A percentile compares a stretch with the other conserved stretches of the same genome.
These are phyloP conservation scores for Cryptus viduatorius DNA, from an alignment of 2,888 invertebrate species.

Conservation along the genomic window DNA sequence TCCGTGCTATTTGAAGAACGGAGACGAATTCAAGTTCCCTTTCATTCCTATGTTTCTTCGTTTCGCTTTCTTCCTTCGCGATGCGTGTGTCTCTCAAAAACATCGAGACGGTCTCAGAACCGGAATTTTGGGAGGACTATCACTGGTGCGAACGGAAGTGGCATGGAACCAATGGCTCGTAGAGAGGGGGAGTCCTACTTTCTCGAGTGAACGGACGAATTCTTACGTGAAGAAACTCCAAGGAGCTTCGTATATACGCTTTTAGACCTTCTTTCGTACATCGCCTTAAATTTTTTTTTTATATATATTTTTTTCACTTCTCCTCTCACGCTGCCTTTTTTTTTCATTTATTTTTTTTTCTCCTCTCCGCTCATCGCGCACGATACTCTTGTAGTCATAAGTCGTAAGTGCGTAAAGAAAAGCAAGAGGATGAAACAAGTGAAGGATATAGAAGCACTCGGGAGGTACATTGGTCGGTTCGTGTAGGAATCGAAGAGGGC, in stretches of 20 bases:
- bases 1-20: conserved; percentile 6
- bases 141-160: conserved; percentile 38
- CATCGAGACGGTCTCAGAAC: conserved; percentile 10
- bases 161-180: conserved; percentile 12
- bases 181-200: not conserved
- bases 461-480: conserved; percentile 66
- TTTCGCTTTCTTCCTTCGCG: conserved; percentile 26
- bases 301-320: conserved; percentile 27
- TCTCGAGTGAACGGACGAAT: conserved; percentile 17
- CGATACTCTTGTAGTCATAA: conserved; percentile 60
- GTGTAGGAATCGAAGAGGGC: conserved; percentile 66
- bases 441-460: conserved; percentile 57
- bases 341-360: conserved; percentile 38
- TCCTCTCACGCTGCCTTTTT: conserved; percentile 47
- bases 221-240: conserved; percentile 11
- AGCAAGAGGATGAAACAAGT: conserved; percentile 28
- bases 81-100: not conserved
- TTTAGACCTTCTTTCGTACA: not conserved
- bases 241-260: conserved; percentile 4
- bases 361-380: conserved; percentile 30
- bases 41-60: conserved; percentile 18
- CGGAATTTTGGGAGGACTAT: not conserved
- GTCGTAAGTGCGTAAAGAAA: conserved; percentile 46
- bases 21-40: conserved; percentile 17
- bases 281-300: conserved; percentile 34